Evolutionary conservation across 2,113 vertebrate genomes (phyloP).

Genomic region (Phoxinus phoxinus): DNA sequence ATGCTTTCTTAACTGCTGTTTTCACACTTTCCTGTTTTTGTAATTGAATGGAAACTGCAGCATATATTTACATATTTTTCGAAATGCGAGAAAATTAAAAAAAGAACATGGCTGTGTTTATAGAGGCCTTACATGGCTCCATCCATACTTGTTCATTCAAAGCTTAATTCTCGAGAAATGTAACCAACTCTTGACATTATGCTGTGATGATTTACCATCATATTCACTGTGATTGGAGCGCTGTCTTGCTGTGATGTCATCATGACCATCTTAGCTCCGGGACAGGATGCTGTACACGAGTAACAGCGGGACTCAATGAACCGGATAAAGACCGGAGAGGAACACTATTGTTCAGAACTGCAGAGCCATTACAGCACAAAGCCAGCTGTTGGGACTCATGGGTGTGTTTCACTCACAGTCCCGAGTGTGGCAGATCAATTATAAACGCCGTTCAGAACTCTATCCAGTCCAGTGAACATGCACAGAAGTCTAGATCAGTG

Average conservation of each 20-base stretch:
- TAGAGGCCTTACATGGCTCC: background rate
- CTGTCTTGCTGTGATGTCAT: constrained; percentile 36
- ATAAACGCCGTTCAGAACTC: background rate
- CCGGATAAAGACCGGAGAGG: constrained; percentile 54
- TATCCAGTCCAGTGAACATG: background rate
- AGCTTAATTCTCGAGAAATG: background rate
- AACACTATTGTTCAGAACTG: constrained; percentile 50
- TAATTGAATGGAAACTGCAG: no score
- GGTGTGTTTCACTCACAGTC: constrained; percentile 3
- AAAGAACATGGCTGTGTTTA: no score
- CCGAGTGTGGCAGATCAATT: constrained; percentile 15
- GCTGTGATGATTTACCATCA: background rate
- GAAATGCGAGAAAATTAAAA: no score
- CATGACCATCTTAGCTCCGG: constrained; percentile 24
- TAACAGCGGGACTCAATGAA: constrained; percentile 38
- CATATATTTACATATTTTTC: no score
- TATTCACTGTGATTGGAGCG: background rate
- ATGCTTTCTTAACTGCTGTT: no score
- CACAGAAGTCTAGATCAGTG: background rate
- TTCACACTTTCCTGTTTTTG: no score
- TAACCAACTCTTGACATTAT: background rate
- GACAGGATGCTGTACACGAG: constrained; percentile 49
- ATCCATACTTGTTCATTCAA: background rate
- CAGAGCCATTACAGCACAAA: constrained; percentile 46
- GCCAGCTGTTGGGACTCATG: constrained; percentile 34